These are phyloP conservation scores for Tetragnatha versicolor DNA, from an alignment of 1,140 invertebrate genomes.

Conservation along the genomic window DNA sequence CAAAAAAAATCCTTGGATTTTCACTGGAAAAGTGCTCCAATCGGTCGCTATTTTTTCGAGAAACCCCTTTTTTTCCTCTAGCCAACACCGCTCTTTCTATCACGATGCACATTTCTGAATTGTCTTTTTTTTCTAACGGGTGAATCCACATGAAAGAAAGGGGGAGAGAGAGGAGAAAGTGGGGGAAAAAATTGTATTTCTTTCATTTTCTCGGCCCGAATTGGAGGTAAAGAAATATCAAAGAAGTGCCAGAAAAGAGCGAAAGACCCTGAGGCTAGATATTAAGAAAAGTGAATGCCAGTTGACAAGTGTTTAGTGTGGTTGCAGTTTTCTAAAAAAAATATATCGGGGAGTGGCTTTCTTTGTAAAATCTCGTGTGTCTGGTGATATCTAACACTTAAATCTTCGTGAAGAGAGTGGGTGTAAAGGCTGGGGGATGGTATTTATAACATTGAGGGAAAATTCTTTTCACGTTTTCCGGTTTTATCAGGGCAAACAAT, in stretches of 20 bases:
- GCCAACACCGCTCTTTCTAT: background rate
- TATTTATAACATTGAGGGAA: background rate
- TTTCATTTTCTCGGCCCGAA: background rate
- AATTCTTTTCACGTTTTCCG: no score
- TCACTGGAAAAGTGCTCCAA: background rate
- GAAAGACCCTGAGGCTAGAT: background rate
- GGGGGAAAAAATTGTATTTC: background rate
- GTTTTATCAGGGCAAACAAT: no score
- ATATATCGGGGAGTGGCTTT: background rate
- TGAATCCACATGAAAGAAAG: no score
- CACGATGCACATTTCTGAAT: background rate
- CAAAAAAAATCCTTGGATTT: background rate
- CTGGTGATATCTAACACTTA: background rate
- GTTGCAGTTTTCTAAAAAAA: background rate
- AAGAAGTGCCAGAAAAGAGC: background rate
- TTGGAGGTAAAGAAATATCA: background rate
- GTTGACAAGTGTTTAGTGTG: slow-evolving; percentile 3
- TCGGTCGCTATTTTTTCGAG: slow-evolving; percentile 13
- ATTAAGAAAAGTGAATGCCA: background rate
- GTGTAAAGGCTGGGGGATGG: no score
- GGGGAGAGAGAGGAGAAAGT: background rate
- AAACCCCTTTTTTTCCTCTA: background rate
- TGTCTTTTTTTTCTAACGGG: background rate
- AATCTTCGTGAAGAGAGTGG: background rate
- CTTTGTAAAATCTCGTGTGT: background rate